Base-by-base conservation (phyloP, 2,888 invertebrate species). In the Ochropleura leucogaster region DNA sequence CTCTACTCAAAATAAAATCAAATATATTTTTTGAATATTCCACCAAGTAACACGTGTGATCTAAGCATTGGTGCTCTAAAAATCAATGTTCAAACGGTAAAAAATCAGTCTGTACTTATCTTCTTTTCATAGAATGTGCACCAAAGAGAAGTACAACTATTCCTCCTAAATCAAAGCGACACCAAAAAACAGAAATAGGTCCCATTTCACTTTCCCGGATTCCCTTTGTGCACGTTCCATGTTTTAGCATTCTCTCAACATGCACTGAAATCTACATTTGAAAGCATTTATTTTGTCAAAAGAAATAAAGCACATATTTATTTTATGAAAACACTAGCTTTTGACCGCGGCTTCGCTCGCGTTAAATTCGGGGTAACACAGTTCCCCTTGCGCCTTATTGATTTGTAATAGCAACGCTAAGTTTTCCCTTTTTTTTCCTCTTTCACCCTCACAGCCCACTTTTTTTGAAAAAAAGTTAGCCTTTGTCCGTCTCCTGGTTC, bases 211-310 rank as follows among this genome's bases (percentile, higher is more conserved):
- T 42, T 55, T 60, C n/a, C 16, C 1, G 12, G 20, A 42, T 51
- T 68, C 44, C 8, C 65, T 80, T 80, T 80, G 68, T 75, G 40
- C 12, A 8, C 18, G n/a, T 46, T 80, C 42, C 46, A 8, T 63
- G 74, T 68, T 79, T 64, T 40, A 68, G 47, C 40, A 30, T 68
- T 46, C 53, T 44, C 46, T 18, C 49, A 65, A 12, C 55, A 46
- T 80, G 74, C 64, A 62, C 63, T 66, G 30, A 12, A 68, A 68
- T 74, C 55, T 66, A 80, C 68, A 68, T 66, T 20, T 51, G 51
- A 66, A 66, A 57, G 46, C 60, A 63, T 66, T 66, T 8, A 44
- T 55, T 72, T 46, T 30, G 6, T 46, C 30, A 53, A 65, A 49
- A 8, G 47, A 53, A n/a, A n/a, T 44, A 68, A 47, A 47, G 6